A percentile compares a stretch with the other conserved stretches of the same genome.
Evolutionary conservation across 2,797 vertebrate species (phyloP).

Genomic region (Microchirus variegatus): DNA sequence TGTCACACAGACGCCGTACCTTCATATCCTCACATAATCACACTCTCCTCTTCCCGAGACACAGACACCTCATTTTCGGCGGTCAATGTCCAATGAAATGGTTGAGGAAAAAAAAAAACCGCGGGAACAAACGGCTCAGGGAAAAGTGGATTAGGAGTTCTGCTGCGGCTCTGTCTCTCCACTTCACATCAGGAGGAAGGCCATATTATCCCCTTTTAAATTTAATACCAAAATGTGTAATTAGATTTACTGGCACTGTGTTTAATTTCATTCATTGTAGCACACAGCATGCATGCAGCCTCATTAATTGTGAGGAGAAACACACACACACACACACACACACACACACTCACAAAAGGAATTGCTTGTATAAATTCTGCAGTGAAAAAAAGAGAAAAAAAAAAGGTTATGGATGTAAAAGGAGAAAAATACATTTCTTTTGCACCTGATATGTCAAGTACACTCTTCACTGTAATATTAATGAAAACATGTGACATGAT

Average conservation of each 20-base stretch:
- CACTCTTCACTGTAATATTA: constrained; percentile 90
- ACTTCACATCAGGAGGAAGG: constrained; percentile 66
- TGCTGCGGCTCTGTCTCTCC: constrained; percentile 46
- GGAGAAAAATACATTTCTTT: constrained; percentile 73
- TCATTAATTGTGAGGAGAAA: constrained; percentile 90
- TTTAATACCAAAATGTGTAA: constrained; percentile 83
- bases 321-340: constrained; percentile 21
- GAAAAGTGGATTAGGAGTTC: constrained; percentile 60
- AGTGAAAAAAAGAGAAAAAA: constrained; percentile 63
- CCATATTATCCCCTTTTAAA: constrained; percentile 72
- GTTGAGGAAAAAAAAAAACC: constrained; percentile 59
- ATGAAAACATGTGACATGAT: constrained; percentile 90
- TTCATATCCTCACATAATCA: constrained; percentile 28
- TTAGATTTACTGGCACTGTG: constrained; percentile 88
- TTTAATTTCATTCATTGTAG: constrained; percentile 88
- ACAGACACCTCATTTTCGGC: constrained; percentile 43
- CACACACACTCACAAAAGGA: constrained; percentile 42
- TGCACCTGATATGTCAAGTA: constrained; percentile 87
- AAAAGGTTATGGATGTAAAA: constrained; percentile 76
- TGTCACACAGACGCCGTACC: constrained; percentile 24
- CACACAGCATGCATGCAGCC: constrained; percentile 83
- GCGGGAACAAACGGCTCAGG: constrained; percentile 40
- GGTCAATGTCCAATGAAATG: constrained; percentile 40
- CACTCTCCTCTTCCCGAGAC: constrained; percentile 2
- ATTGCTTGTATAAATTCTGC: constrained; percentile 86